Percentiles rank a stretch among this genome's conserved stretches.
Conservation (phyloP, 2,797 vertebrate genomes). For the Rhadinocentrus ornatus region DNA sequence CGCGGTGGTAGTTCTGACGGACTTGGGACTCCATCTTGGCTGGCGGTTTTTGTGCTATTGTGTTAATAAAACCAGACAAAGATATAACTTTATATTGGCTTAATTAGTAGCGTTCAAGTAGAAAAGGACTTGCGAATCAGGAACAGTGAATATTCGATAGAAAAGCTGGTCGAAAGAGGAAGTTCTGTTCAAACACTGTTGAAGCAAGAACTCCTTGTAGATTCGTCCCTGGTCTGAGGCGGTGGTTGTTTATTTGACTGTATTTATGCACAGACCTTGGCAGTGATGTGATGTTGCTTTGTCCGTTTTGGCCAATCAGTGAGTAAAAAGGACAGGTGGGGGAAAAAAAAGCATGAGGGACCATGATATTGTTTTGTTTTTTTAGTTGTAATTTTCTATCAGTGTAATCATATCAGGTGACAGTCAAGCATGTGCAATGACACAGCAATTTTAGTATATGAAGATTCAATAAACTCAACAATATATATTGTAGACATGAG, state of each 20-base stretch:
- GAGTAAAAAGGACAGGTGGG: not conserved
- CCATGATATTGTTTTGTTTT: slow-evolving; percentile 18
- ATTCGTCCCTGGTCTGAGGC: slow-evolving; percentile 15
- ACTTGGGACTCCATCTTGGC: slow-evolving; percentile 87
- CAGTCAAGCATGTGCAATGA: slow-evolving; percentile 1
- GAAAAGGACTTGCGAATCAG: rapidly evolving
- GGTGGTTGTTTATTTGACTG: rapidly evolving
- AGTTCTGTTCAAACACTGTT: slow-evolving; percentile 87
- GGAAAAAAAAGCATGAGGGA: too few relatives aligned
- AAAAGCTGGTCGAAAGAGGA: slow-evolving; percentile 34
- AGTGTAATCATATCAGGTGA: not conserved
- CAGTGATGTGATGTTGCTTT: not conserved
- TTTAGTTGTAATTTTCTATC: not conserved
- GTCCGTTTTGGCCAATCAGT: slow-evolving; percentile 38
- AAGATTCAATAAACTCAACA: not conserved
- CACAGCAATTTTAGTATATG: not conserved
- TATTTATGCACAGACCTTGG: slow-evolving; percentile 57
- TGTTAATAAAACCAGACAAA: slow-evolving; percentile 66
- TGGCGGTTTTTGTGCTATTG: slow-evolving; percentile 46
- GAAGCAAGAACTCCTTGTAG: slow-evolving; percentile 79
- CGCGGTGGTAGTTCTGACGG: slow-evolving; percentile 88
- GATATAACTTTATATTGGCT: slow-evolving; percentile 50
- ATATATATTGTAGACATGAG: too few relatives aligned
- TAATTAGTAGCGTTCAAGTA: slow-evolving; percentile 40
- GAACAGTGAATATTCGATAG: not conserved